phyloP scores from a whole-genome alignment of 2,797 vertebrate genomes.

The Tokudaia muenninki region DNA sequence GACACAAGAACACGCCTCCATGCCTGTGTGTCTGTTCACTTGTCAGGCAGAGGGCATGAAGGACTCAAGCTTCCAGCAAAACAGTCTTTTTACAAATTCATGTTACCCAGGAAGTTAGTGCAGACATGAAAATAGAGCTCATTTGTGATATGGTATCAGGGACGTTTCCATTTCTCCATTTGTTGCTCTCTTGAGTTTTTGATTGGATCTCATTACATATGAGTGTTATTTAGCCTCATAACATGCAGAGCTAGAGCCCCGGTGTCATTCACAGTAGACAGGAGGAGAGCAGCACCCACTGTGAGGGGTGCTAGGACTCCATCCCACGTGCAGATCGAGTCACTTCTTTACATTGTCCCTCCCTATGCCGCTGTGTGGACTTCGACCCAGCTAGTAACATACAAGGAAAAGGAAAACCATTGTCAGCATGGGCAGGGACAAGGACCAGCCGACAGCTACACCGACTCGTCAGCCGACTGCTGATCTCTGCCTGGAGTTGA shows the following conservation, averaged over 20 bases:
- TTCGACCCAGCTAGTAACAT: background rate
- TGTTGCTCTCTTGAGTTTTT: slow-evolving; percentile 51
- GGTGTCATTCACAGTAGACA: background rate
- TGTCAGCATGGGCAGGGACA: background rate
- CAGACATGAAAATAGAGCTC: slow-evolving; percentile 11
- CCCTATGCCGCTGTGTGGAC: background rate
- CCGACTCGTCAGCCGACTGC: background rate
- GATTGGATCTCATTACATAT: background rate
- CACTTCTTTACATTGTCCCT: background rate
- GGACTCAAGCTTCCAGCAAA: slow-evolving; percentile 38
- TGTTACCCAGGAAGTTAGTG: slow-evolving; percentile 45
- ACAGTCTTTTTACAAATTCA: slow-evolving; percentile 31
- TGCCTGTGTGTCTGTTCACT: background rate
- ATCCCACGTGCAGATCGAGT: background rate
- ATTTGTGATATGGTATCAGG: background rate
- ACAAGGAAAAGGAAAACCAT: background rate
- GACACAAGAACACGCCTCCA: background rate
- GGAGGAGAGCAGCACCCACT: background rate
- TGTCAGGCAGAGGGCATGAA: slow-evolving; percentile 26
- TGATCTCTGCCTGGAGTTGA: background rate
- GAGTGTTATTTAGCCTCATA: background rate
- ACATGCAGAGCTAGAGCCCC: background rate
- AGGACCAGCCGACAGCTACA: background rate
- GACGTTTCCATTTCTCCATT: slow-evolving; percentile 15
- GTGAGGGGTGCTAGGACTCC: background rate